Evolutionary conservation across 2,888 invertebrate genomes (phyloP), one percentile per base, ranked within the genome.

Genomic region (Acanthosoma haemorrhoidale): DNA sequence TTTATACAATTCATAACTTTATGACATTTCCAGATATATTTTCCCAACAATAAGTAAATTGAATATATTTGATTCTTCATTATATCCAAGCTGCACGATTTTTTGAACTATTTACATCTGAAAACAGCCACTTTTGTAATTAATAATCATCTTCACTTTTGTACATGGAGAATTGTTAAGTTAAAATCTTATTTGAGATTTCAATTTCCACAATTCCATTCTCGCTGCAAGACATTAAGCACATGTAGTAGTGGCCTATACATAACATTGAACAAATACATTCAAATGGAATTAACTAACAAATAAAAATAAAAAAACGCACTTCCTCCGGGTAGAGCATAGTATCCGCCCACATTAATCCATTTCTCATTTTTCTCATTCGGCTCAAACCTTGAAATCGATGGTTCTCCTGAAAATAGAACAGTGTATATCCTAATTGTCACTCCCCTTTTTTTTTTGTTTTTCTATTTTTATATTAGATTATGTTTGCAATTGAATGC

Each of bases 361-460:
- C 51, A 25, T 51, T 25, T 51, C 25, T 51, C 51, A 25, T 51
- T 51, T 25, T 16, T 15, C 16, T 41, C 8, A 41, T 51, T 51
- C 25, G 51, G 21, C 13, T n/a, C n/a, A n/a, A 25, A 25, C 25
- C 51, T 51, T 51, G 51, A 25, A 51, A 51, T 21, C n/a, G 51
- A 51, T 25, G 51, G 51, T 25, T 13, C 5, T n/a, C 51, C 51
- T 51, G 51, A 51, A 51, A 51, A 25, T 51, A 51, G 13, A 51
- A 51, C 51, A 51, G 51, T 51, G 25, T 51, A 51, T 51, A 51
- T 21, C 51, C 51, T 25, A n/a, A 51, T n/a, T 51, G 25, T n/a
- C 51, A 21, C 51, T 13, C 2, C n/a, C n/a, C n/a, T n/a, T n/a
- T n/a, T n/a, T n/a, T n/a, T n/a, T n/a, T n/a, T n/a, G n/a, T n/a